Evolutionary conservation across 2,888 invertebrate species (phyloP), one percentile per base, ranked within the genome.

Genomic region (Criorhina ranunculi): DNA sequence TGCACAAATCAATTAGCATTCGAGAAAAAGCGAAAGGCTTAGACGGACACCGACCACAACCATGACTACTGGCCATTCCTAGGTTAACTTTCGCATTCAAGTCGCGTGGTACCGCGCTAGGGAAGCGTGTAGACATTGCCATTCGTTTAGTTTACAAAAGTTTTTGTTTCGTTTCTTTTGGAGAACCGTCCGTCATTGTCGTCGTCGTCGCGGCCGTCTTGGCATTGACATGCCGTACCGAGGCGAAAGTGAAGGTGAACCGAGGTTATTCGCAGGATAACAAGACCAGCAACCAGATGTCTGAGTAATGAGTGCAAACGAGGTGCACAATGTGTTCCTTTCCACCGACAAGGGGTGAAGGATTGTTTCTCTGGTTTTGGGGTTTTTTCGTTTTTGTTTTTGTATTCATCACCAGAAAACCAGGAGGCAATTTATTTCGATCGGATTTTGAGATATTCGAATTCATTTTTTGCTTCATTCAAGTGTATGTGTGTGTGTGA

Each of bases 1-100:
- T 78, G 78, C 72, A 53, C 42, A 78, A 78, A 69, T 78, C 82
- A 83, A 83, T 83, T 83, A 83, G 72, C 55, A 83, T 83, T 78
- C 67, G 40, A n/a, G 37, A 40, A 70, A 57, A 70, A 64, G 62
- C 44, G 17, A 55, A 67, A 37, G 17, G 19, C n/a, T 24, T 15
- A 49, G 46, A 59, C 44, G 31, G 37, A 8, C 17, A 53, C 24
- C n/a, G 15, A 37, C 59, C 37, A 6, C 42, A 15, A 57, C 24
- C 46, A 15, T 24, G n/a, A n/a, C n/a, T n/a, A n/a, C n/a, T 24
- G 24, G n/a, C 15, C 46, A 37, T 49, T 35, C 31, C n/a, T 53
- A 31, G 24, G 17, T 9, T 40, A 40, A 12, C 31, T 69, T 62
- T 29, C n/a, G 57, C 59, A 72, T 77, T 59, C 77, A 31, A 53